Base-by-base conservation (phyloP, 2,888 invertebrate species). In the Buathra laborator region DNA sequence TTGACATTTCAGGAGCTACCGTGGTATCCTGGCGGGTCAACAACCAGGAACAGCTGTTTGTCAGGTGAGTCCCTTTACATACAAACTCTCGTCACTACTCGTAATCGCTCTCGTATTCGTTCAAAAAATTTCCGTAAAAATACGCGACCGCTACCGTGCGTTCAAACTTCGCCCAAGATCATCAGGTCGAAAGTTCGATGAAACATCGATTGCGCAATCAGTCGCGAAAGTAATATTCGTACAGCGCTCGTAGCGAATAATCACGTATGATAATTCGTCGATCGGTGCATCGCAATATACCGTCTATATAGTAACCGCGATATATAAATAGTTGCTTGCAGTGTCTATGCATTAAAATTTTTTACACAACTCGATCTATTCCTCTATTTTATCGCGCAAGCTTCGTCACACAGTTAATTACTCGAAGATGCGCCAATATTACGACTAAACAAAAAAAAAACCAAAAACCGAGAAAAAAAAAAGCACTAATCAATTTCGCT, bases 11-110 rank as follows among this genome's bases (percentile, higher is more conserved):
- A 99, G 99, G 99, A 94, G 98, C 99, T 88, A 99, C 99, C 81
- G 97, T 99, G 88, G 98, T 98, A 89, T 99, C 99, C 93, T 99
- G 99, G 99, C 95, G 98, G 92, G 98, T 98, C 86, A 98, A 98
- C 94, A 99, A 98, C 94, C 98, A 98, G 94, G 99, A 99, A 94
- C 98, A 98, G 94, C 96, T 99, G 93, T 99, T 99, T 95, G 98
- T 99, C 92, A 99, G 98, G 98, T 98, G 95, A 95, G 96, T 94
- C 66, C 37, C 56, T 76, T 62, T 66, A 1, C 32, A 10, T 6
- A n/a, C 29, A 32, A 14, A 32, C 14, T 62, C 24, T 62, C 14
- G 29, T n/a, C 4, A 62, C 14, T 29, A 14, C 14, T 32, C 32
- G 59, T 29, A 14, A 29, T 62, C 29, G 32, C 1, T 62, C 6